Evolutionary conservation across 2,888 invertebrate genomes (phyloP).

Genomic region (Trachelus stipa): DNA sequence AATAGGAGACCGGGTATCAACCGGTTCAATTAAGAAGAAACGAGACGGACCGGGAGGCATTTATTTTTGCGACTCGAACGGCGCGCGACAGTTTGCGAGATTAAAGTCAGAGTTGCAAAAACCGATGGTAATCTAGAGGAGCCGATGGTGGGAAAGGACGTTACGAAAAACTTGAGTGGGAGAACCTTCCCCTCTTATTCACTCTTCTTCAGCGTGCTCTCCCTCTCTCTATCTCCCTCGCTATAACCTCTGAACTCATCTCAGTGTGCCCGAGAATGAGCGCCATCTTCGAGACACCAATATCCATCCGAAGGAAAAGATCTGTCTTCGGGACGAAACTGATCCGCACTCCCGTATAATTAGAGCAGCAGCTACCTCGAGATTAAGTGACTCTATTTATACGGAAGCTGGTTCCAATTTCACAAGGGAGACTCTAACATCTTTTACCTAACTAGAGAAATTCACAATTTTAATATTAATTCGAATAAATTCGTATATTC

Average conservation of each 20-base stretch:
- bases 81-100: conserved; percentile 29
- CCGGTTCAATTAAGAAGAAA: conserved; percentile 28
- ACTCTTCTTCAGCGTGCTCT: not conserved
- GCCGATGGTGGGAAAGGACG: conserved; percentile 17
- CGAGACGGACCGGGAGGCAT: conserved; percentile 21
- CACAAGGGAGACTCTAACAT: not conserved
- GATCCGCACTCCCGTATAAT: conserved; percentile 17
- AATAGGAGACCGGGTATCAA: conserved; percentile 18
- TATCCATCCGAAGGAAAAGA: conserved; percentile 16
- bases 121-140: conserved; percentile 32
- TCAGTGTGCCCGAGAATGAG: not conserved
- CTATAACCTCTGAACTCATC: not conserved
- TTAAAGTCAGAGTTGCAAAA: conserved; percentile 30
- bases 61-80: conserved; percentile 30
- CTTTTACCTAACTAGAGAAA: not conserved
- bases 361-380: not conserved
- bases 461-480: not conserved
- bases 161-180: not conserved
- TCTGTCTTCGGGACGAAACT: conserved; percentile 26
- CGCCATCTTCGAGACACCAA: not conserved
- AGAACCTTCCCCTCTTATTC: not conserved
- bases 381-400: conserved; percentile 6
- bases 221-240: too few relatives aligned
- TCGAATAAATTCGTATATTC: not conserved
- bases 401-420: not conserved